These are phyloP conservation scores for Phyllostomus discolor DNA, from an alignment of 2,113 vertebrate species.

Conservation along the genomic window DNA sequence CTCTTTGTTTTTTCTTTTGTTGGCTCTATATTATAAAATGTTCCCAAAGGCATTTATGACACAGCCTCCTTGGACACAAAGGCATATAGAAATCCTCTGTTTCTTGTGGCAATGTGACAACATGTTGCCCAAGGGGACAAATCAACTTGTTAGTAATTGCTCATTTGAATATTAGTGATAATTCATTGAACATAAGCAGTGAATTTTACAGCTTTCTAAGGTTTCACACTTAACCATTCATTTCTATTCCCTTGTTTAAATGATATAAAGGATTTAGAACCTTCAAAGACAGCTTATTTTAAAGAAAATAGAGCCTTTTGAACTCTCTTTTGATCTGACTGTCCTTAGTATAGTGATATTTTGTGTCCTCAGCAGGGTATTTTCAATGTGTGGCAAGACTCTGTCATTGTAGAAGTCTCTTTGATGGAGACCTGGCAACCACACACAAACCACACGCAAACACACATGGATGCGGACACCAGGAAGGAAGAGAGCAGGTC, in stretches of 20 bases:
- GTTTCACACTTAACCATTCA: background rate
- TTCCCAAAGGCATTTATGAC: background rate
- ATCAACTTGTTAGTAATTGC: slow-evolving; percentile 36
- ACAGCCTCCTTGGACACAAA: background rate
- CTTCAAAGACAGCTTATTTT: background rate
- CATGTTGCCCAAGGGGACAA: slow-evolving; percentile 10
- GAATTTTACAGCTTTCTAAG: background rate
- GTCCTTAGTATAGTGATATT: background rate
- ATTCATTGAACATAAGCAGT: slow-evolving; percentile 17
- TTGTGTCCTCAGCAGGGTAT: background rate
- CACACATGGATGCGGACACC: background rate
- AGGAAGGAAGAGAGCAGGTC: background rate
- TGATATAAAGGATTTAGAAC: background rate
- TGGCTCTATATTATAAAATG: background rate
- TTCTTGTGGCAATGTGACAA: slow-evolving; percentile 28
- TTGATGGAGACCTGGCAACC: background rate
- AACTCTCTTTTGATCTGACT: background rate
- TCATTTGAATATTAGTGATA: slow-evolving; percentile 63
- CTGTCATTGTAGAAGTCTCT: background rate
- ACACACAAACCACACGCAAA: background rate
- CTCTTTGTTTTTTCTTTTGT: background rate
- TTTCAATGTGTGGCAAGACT: background rate
- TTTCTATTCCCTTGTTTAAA: background rate
- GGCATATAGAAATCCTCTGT: background rate
- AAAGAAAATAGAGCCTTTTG: slow-evolving; percentile 25